Evolutionary conservation across 2,797 vertebrate species (phyloP).

Genomic region (Masticophis lateralis): DNA sequence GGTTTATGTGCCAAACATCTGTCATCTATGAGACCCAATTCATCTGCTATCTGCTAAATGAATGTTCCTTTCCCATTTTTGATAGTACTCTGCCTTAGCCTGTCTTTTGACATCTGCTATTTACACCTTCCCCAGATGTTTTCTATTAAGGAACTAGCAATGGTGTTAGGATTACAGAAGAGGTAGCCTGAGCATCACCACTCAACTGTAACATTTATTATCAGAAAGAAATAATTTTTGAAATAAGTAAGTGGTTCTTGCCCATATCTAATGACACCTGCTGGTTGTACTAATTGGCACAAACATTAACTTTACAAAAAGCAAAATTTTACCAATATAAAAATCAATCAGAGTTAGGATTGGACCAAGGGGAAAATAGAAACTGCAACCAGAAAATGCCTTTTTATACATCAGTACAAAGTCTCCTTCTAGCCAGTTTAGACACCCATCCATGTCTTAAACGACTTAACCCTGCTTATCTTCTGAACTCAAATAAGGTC

Average conservation of each 20-base stretch:
- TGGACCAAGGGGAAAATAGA: neutral
- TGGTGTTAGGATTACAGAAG: neutral
- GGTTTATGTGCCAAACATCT: neutral
- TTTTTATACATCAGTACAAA: neutral
- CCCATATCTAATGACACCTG: neutral
- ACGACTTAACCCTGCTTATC: neutral
- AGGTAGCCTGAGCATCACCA: no score
- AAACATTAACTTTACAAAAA: neutral
- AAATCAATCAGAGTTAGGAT: neutral
- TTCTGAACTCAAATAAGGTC: neutral
- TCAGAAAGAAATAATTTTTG: no score
- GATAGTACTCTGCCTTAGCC: neutral
- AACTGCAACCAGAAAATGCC: neutral
- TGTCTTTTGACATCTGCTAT: neutral
- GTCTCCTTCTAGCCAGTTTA: neutral
- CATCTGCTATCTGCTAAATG: neutral
- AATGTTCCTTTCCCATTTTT: neutral
- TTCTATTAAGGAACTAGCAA: neutral
- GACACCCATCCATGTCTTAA: neutral
- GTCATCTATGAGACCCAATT: neutral
- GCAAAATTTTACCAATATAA: neutral
- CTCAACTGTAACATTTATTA: neutral
- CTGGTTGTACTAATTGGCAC: neutral
- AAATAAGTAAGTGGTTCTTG: neutral
- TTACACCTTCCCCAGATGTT: neutral